Percentiles rank a stretch among this genome's conserved stretches.
Conservation (phyloP, 2,888 invertebrate species). For the Drosophila anomalipes region DNA sequence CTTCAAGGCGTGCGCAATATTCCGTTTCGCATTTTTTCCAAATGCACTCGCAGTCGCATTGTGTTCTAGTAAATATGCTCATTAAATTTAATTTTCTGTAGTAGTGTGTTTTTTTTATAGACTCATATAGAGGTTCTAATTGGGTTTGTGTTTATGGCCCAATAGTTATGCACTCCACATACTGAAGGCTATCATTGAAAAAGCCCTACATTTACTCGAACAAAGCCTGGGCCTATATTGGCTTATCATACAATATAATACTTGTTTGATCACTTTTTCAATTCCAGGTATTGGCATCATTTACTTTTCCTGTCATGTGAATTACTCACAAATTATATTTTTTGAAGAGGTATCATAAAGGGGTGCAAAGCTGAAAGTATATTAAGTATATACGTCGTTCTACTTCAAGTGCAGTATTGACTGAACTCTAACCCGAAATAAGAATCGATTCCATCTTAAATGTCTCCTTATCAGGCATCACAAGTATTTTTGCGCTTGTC, state of each 20-base stretch:
- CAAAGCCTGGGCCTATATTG: constrained; percentile 8
- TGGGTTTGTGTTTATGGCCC: constrained; percentile 24
- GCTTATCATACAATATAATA: not conserved
- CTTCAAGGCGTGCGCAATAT: constrained; percentile 77
- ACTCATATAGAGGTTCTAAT: constrained; percentile 29
- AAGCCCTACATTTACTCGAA: not conserved
- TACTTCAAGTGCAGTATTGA: not conserved
- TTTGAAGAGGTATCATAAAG: not conserved
- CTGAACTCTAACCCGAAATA: constrained; percentile 35
- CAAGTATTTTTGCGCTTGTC: constrained; percentile 15
- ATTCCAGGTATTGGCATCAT: constrained; percentile 3
- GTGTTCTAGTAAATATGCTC: constrained; percentile 66
- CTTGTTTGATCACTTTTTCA: not conserved
- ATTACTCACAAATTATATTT: not conserved
- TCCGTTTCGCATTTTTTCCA: constrained; percentile 63
- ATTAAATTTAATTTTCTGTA: constrained; percentile 72
- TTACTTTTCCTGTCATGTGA: not conserved
- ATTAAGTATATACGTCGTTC: not conserved
- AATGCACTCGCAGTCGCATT: constrained; percentile 68
- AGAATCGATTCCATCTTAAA: constrained; percentile 5
- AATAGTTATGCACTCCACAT: constrained; percentile 3
- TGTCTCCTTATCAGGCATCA: constrained; percentile 46
- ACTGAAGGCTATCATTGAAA: constrained; percentile 11
- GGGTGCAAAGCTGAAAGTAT: not conserved
- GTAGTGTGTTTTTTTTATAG: constrained; percentile 27